Evolutionary conservation across 2,113 vertebrate species (phyloP), one percentile per base, ranked within the genome.

Genomic region (Heterochromis multidens): DNA sequence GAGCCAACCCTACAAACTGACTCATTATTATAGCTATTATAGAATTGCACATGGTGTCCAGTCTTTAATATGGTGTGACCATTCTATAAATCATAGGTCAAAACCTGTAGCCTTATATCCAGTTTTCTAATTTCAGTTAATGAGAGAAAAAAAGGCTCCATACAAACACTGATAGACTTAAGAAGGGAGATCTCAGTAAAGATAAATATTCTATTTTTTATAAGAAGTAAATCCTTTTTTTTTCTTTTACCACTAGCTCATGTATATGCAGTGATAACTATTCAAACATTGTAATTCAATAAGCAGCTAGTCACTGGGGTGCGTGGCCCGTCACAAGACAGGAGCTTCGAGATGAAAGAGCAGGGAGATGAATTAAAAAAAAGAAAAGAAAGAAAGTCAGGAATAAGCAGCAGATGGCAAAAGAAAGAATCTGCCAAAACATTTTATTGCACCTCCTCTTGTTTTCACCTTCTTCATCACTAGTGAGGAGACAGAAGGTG

Each of bases 401-500:
- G 77, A 93, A 65, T 61, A 59, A 72, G 82, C 85, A 86, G 81
- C 82, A 88, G 90, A 90, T 90, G 89, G 88, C 49, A 59, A 84
- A 74, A 84, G 65, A 87, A 79, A 90, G 77, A 89, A 56, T 70
- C 61, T 88, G 86, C 65, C 81, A 82, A 31, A 84, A 77, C 78
- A 33, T 84, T 83, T 80, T 52, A 49, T n/a, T 40, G 40, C 52
- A 63, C 40, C 72, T 65, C 61, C 65, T 77, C 84, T 87, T 84
- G 79, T 87, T 83, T 87, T n/a, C 72, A 62, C 74, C 72, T 77
- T 61, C 49, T 79, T 61, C 62, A 17, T 33, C 81, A 25, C 17
- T 23, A 46, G 58, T 16, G 37, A 52, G 31, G 35, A 72, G 59
- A 25, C 27, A 31, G 70, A 46, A 10, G 70, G 57, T 35, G 62